These are phyloP conservation scores for Gymnocheta viridis DNA, from an alignment of 2,888 invertebrate genomes.

Conservation along the genomic window DNA sequence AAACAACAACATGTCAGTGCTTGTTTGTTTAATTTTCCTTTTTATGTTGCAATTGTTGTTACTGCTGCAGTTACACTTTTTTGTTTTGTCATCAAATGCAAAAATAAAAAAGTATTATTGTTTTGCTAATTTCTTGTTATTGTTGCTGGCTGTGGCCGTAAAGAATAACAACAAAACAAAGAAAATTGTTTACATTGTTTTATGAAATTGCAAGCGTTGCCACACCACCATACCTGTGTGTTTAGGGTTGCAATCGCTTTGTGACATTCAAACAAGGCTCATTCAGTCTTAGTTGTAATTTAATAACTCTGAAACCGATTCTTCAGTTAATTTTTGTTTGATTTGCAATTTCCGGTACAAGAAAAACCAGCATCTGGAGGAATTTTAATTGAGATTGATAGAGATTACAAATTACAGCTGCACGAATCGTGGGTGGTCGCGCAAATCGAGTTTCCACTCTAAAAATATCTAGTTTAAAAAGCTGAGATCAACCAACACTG, in stretches of 20 bases:
- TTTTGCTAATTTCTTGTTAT: conserved; percentile 6
- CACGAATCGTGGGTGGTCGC: not conserved
- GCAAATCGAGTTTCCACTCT: not conserved
- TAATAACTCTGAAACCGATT: no score
- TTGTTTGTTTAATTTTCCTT: not conserved
- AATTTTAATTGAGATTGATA: no score
- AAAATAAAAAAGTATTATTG: not conserved
- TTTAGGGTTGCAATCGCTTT: no score
- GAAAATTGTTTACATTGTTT: conserved; percentile 2
- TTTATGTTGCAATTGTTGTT: conserved; percentile 3
- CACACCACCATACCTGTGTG: not conserved
- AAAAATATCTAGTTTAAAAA: not conserved
- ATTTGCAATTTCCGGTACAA: no score
- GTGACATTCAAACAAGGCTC: no score
- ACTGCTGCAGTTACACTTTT: not conserved
- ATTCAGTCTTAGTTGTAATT: no score
- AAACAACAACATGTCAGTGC: not conserved
- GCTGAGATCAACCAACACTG: conserved; percentile 10
- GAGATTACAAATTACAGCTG: no score
- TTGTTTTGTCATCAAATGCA: not conserved
- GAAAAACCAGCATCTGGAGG: no score
- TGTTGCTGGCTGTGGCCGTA: not conserved
- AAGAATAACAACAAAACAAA: not conserved
- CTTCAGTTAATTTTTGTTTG: no score
- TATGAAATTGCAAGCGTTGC: conserved; percentile 31